phyloP scores from a whole-genome alignment of 2,888 invertebrate genomes.

The Drosophila emarginata region DNA sequence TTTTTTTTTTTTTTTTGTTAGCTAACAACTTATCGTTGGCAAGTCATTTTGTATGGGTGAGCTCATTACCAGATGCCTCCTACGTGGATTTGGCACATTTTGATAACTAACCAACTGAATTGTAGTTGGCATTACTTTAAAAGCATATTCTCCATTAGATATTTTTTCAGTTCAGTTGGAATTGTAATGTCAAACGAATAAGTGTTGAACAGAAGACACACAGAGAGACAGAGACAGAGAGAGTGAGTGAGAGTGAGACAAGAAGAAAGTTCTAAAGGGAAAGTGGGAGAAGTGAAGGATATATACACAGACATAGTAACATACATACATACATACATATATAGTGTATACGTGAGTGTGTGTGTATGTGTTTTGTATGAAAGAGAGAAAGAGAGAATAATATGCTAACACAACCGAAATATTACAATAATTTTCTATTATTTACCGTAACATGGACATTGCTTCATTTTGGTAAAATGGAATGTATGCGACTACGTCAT shows the following conservation, averaged over 20 bases:
- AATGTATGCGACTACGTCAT: neutral
- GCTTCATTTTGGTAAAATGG: neutral
- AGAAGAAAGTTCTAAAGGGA: neutral
- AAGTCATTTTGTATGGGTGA: neutral
- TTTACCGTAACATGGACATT: neutral
- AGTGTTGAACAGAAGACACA: neutral
- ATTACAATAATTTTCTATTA: neutral
- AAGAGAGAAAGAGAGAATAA: neutral
- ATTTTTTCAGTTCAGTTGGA: neutral
- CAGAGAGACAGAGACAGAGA: neutral
- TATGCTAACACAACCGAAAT: neutral
- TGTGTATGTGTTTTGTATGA: no score
- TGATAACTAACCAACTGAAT: neutral
- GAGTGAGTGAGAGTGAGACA: neutral
- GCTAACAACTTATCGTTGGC: neutral
- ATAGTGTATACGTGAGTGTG: no score
- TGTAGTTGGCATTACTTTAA: constrained; percentile 7
- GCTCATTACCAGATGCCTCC: constrained; percentile 5
- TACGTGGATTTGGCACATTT: constrained; percentile 1
- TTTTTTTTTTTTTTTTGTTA: neutral
- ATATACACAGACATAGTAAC: no score
- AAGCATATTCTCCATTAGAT: neutral
- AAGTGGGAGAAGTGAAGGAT: no score
- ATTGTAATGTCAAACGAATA: constrained; percentile 3
- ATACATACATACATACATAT: no score